Percentiles rank a stretch among this genome's conserved stretches.
Conservation (phyloP, 2,113 vertebrate species). For the Otolemur garnettii region DNA sequence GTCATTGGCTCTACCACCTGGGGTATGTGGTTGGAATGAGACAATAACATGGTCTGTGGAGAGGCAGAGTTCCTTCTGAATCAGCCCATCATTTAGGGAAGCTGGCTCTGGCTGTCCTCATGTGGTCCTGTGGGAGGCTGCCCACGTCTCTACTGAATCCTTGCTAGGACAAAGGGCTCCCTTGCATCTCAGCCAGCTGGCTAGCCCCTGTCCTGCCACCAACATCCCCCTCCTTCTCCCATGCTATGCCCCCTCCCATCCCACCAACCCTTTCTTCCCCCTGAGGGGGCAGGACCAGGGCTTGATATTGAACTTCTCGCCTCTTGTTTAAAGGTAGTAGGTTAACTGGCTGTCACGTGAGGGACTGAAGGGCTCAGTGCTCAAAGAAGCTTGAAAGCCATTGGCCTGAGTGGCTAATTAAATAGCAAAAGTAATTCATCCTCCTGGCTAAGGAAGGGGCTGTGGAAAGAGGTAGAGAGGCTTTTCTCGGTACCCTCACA, state of each 20-base stretch:
- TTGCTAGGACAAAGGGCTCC: not conserved
- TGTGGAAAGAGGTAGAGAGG: not conserved
- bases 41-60: fast-evolving
- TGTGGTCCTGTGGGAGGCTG: not conserved
- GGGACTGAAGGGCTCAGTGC: not conserved
- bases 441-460: fast-evolving
- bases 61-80: not conserved
- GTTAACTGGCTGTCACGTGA: not conserved
- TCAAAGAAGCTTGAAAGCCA: not conserved
- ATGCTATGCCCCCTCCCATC: fast-evolving
- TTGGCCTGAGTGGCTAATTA: not conserved
- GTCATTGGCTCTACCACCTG: fast-evolving
- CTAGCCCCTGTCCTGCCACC: fast-evolving
- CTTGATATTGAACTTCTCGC: not conserved
- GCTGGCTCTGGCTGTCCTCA: not conserved
- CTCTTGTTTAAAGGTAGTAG: not conserved
- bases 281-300: not conserved
- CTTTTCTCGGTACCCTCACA: not conserved
- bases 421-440: not conserved
- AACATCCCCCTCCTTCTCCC: fast-evolving
- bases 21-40: not conserved
- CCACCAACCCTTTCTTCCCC: not conserved
- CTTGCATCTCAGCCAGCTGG: not conserved
- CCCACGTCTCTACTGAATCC: not conserved
- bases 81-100: not conserved